These are phyloP conservation scores for Tragelaphus buxtoni DNA, from an alignment of 2,113 vertebrate species.

Conservation along the genomic window DNA sequence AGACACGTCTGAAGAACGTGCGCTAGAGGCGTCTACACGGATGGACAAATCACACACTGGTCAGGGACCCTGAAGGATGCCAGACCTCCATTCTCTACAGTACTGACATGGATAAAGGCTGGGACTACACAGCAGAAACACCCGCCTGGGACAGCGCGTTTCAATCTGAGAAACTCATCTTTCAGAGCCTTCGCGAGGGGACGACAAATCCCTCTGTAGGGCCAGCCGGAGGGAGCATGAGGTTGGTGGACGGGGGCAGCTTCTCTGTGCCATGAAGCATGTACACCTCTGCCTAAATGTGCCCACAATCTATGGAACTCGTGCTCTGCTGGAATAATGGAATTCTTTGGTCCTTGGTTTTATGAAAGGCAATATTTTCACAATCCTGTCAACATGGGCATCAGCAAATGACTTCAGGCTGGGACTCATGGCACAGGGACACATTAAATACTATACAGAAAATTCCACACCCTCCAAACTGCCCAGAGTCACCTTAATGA, in stretches of 20 bases:
- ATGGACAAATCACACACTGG: neutral
- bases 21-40: neutral
- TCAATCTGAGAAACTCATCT: slow-evolving; percentile 29
- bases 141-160: slow-evolving; percentile 9
- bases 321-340: slow-evolving; percentile 75
- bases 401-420: slow-evolving; percentile 76
- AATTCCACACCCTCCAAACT: neutral
- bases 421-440: slow-evolving; percentile 48
- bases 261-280: slow-evolving; percentile 33
- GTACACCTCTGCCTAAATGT: slow-evolving; percentile 53
- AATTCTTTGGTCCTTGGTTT: slow-evolving; percentile 85
- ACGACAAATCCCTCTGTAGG: neutral
- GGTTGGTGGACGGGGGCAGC: neutral
- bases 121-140: slow-evolving; percentile 29
- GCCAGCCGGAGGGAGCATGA: neutral
- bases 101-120: neutral
- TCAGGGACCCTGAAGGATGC: neutral
- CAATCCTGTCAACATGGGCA: slow-evolving; percentile 73
- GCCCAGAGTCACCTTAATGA: neutral
- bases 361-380: slow-evolving; percentile 81
- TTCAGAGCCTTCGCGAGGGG: slow-evolving; percentile 39
- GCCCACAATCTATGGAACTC: slow-evolving; percentile 59
- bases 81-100: neutral
- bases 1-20: neutral
- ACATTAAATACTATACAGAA: slow-evolving; percentile 20